Percentiles rank a stretch among this genome's conserved stretches.
Conservation (phyloP, 2,797 vertebrate genomes). For the Pipistrellus nathusii region DNA sequence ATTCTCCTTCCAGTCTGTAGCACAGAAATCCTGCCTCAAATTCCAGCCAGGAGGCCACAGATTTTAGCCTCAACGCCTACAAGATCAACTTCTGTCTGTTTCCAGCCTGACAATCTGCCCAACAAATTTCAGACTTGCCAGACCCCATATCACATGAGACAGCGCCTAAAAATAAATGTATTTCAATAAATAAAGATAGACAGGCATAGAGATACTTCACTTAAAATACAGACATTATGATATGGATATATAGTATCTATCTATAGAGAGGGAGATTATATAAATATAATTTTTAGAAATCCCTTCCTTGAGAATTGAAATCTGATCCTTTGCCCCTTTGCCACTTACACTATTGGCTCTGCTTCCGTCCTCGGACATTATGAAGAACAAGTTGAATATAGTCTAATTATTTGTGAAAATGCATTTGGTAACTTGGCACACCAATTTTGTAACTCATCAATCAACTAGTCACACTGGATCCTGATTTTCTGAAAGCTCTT, state of each 20-base stretch:
- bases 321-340: neutral
- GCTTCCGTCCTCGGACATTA: too few relatives aligned
- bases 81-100: neutral
- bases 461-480: neutral
- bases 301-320: constrained; percentile 32
- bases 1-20: neutral
- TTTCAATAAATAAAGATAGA: neutral
- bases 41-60: neutral
- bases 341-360: neutral
- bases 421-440: neutral
- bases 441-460: neutral
- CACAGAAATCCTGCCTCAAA: neutral
- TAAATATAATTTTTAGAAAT: neutral
- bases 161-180: neutral
- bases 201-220: neutral
- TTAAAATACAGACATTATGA: neutral
- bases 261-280: neutral
- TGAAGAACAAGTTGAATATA: neutral
- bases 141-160: neutral
- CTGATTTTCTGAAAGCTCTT: neutral
- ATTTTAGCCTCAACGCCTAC: neutral
- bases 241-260: neutral
- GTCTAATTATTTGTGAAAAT: neutral
- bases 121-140: neutral
- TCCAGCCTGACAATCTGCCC: neutral